These are phyloP conservation scores for Lasaia peninsularis DNA, from an alignment of 1,140 invertebrate genomes.

Conservation along the genomic window DNA sequence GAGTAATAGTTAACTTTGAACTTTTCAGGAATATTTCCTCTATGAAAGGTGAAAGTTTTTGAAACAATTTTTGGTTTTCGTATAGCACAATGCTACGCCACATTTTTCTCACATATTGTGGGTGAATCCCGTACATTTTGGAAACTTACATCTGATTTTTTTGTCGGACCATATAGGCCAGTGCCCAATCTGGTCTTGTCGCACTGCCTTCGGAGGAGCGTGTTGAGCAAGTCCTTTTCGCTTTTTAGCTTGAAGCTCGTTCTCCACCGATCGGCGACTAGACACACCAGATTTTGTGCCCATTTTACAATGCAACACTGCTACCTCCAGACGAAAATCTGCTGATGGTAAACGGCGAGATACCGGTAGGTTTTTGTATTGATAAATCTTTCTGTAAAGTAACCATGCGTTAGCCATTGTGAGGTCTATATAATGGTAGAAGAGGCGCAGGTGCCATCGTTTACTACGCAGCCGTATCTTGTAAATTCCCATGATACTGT, in stretches of 20 bases:
- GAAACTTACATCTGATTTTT: conserved; percentile 47
- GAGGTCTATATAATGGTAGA: no score
- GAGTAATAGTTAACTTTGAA: conserved; percentile 26
- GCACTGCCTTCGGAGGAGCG: conserved; percentile 35
- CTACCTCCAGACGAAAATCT: conserved; percentile 36
- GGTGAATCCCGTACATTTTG: conserved; percentile 35
- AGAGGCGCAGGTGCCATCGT: no score
- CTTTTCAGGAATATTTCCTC: conserved; percentile 35
- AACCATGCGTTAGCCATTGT: no score
- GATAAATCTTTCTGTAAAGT: no score
- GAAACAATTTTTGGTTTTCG: conserved; percentile 42
- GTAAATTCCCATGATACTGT: no score
- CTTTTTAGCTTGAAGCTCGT: conserved; percentile 34
- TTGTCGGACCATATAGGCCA: conserved; percentile 34
- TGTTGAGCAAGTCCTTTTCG: conserved; percentile 36
- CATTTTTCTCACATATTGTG: conserved; percentile 44
- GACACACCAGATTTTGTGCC: conserved; percentile 25
- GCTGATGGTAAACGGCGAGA: conserved; percentile 30
- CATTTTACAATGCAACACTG: conserved; percentile 32
- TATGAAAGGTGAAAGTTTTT: conserved; percentile 26
- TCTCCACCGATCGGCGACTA: conserved; percentile 29
- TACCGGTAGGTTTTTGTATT: no score
- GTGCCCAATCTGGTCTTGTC: conserved; percentile 47
- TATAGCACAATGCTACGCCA: conserved; percentile 37
- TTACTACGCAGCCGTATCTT: no score